Percentiles rank a stretch among this genome's conserved stretches.
These are phyloP conservation scores for Leptoclinus maculatus DNA, from an alignment of 2,797 vertebrate species.

Conservation along the genomic window DNA sequence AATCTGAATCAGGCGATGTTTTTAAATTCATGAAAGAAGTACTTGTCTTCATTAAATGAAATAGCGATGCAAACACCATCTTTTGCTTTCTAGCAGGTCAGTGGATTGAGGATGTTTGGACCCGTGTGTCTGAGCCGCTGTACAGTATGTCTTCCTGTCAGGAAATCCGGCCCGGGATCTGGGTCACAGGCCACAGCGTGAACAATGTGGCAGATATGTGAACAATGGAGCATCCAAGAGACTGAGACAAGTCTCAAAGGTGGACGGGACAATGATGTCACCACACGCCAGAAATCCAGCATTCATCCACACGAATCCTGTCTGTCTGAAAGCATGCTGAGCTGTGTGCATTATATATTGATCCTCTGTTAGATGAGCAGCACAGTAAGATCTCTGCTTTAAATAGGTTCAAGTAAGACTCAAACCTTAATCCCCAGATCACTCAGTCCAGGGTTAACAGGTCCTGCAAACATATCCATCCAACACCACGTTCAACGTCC, in stretches of 20 bases:
- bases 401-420: too few relatives aligned
- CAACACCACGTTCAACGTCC: background rate
- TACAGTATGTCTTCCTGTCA: constrained; percentile 49
- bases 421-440: too few relatives aligned
- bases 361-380: too few relatives aligned
- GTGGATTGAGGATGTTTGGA: background rate
- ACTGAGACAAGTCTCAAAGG: background rate
- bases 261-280: background rate
- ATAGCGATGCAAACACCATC: background rate
- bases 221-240: constrained; percentile 36
- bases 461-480: background rate
- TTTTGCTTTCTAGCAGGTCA: background rate
- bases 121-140: background rate
- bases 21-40: background rate
- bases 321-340: background rate
- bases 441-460: background rate
- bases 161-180: constrained; percentile 34
- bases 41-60: background rate
- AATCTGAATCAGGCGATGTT: background rate
- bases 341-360: too few relatives aligned
- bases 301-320: background rate
- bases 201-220: constrained; percentile 44
- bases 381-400: too few relatives aligned
- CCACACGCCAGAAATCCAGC: background rate
- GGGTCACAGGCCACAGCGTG: background rate